Base-by-base conservation (phyloP, 2,888 invertebrate species). In the Andrena camellia region DNA sequence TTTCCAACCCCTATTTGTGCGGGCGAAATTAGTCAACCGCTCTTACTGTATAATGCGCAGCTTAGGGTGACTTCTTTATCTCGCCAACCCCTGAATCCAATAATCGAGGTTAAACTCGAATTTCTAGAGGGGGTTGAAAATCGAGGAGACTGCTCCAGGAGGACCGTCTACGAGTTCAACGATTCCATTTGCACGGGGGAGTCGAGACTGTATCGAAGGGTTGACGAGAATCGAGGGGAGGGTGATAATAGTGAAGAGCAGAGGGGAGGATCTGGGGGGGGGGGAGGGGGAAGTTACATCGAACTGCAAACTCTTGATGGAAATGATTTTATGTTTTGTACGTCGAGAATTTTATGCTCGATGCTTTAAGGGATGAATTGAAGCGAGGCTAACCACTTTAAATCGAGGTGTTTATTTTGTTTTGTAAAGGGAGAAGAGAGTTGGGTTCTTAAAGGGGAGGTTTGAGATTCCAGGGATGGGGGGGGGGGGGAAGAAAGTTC, bases 251-350 rank as follows among this genome's bases (percentile, higher is more conserved):
- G 67, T 23, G 78, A 57, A 69, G 70, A 71, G 33, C 48, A 64
- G 48, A 42, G 26, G 23, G 50, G 42, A 35, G 57, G 31, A 33
- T 23, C 60, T 26, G 10, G 31, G 35, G 42, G 54, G 57, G 26
- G 23, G 33, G 10, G 31, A 29, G 42, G 54, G 57, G 26, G 23
- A 48, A 33, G 23, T 6, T 26, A 26, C 57, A 26, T 57, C 3
- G 57, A 57, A 57, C 74, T 67, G 67, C 42, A 35, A 62, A 62
- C 68, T 73, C 78, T 29, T n/a, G 54, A 78, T 68, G 52, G 42
- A 78, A 78, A 52, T 62, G 74, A 68, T 78, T 78, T 67, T 67
- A 78, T 71, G 76, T 20, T 71, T 71, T 77, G 64, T 63, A 6
- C 48, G 57, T 71, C 71, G 64, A 57, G 71, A 77, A 77, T 71